These are phyloP conservation scores for Python bivittatus DNA, from an alignment of 2,113 vertebrate species.

Conservation along the genomic window DNA sequence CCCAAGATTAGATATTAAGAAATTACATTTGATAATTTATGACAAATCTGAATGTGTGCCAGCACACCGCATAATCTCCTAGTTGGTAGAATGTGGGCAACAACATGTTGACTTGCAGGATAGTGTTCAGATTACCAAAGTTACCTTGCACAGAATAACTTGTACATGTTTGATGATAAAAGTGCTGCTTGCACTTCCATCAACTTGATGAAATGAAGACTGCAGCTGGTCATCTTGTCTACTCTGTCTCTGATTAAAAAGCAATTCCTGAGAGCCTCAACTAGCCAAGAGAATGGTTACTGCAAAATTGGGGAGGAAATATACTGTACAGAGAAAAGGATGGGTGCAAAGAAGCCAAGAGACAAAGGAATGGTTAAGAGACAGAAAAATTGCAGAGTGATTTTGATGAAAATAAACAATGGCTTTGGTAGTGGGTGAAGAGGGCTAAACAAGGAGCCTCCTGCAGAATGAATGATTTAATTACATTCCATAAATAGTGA, in stretches of 20 bases:
- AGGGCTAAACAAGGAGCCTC: not conserved
- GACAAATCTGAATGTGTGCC: conserved; percentile 1
- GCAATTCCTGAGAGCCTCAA: not conserved
- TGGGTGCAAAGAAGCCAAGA: not conserved
- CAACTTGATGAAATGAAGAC: not conserved
- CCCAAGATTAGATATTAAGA: conserved; percentile 31
- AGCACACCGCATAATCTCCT: not conserved
- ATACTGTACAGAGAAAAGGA: not conserved
- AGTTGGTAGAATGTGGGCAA: not conserved
- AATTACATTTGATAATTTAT: not conserved
- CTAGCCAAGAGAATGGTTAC: not conserved
- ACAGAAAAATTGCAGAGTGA: not conserved
- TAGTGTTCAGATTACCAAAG: not conserved
- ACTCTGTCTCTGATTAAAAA: not conserved
- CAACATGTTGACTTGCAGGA: not conserved
- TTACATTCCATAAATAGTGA: too few species aligned
- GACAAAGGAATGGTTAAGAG: not conserved
- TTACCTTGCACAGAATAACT: not conserved
- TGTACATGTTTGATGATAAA: not conserved
- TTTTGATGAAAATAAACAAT: not conserved
- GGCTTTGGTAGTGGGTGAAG: not conserved
- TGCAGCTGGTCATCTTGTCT: not conserved
- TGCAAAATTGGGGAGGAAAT: not conserved
- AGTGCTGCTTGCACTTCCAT: not conserved
- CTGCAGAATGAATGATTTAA: not conserved